Evolutionary conservation across 37 sponge, comb jelly and placozoan species (phyloP).

Genomic region (Lycopodina hypogea): DNA sequence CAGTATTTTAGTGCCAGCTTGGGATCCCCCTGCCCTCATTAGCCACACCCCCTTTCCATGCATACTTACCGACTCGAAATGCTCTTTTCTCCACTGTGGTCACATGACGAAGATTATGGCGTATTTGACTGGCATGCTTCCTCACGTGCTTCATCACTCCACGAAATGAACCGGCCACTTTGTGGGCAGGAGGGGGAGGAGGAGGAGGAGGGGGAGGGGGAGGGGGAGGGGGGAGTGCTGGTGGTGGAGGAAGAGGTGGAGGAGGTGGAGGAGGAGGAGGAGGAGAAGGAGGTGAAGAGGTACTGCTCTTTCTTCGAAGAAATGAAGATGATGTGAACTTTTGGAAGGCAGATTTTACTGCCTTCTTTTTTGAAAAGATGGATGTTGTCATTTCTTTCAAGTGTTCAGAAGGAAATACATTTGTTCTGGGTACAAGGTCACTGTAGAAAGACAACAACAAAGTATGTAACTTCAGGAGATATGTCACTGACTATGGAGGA

Average conservation of each 20-base stretch:
- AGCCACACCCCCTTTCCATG: background rate
- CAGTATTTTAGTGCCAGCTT: too few species aligned
- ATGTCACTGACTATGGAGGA: too few species aligned
- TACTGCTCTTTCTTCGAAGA: constrained; percentile 16
- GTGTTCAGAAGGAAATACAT: background rate
- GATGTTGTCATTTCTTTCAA: too few species aligned
- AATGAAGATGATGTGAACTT: background rate
- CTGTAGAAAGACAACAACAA: too few species aligned
- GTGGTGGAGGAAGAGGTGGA: constrained; percentile 10
- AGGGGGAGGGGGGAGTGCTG: constrained; percentile 11
- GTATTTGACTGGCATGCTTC: background rate
- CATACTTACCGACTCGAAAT: constrained; percentile 58
- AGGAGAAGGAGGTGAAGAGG: background rate
- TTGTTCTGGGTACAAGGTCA: too few species aligned
- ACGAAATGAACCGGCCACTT: background rate
- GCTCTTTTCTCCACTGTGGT: constrained; percentile 71
- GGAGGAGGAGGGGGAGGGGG: constrained; percentile 62
- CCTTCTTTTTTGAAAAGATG: too few species aligned
- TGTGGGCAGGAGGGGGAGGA: background rate
- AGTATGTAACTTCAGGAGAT: too few species aligned
- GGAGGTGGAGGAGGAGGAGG: constrained; percentile 60
- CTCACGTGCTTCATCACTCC: background rate
- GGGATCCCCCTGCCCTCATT: too few species aligned
- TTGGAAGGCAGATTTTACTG: background rate
- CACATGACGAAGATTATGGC: constrained; percentile 43